Conservation (phyloP, 1,140 invertebrate genomes). For the Drosophila auraria region DNA sequence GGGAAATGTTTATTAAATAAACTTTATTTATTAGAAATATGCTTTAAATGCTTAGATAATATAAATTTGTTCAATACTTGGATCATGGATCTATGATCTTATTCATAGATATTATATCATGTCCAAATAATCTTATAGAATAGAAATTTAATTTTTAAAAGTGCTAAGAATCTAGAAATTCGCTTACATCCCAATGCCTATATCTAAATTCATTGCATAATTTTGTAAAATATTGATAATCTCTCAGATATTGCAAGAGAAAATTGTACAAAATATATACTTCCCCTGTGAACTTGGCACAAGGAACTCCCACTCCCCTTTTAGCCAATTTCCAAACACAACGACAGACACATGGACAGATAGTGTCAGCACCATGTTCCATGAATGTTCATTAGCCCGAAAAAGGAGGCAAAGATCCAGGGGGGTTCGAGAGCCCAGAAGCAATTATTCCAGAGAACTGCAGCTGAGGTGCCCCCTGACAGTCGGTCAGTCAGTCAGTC, state of each 20-base stretch:
- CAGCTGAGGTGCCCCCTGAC: conserved; percentile 34
- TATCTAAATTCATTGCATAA: background rate
- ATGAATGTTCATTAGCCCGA: conserved; percentile 62
- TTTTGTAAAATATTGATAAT: background rate
- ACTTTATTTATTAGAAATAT: no score
- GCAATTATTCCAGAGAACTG: conserved; percentile 57
- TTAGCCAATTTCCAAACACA: background rate
- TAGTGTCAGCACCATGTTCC: conserved; percentile 22
- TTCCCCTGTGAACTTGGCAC: background rate
- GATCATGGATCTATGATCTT: no score
- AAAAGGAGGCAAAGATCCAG: conserved; percentile 19
- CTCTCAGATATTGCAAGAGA: background rate
- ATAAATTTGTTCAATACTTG: no score
- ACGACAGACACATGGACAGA: conserved; percentile 1
- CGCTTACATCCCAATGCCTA: rapidly evolving
- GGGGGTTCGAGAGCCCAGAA: conserved; percentile 49
- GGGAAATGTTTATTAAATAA: background rate
- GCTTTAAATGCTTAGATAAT: no score
- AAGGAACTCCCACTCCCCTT: background rate
- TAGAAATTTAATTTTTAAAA: no score
- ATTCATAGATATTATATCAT: no score
- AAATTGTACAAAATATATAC: background rate
- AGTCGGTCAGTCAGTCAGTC: conserved; percentile 51
- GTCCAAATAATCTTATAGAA: no score
- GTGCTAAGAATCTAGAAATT: background rate